Evolutionary conservation across 2,888 invertebrate genomes (phyloP), one percentile per base, ranked within the genome.

Genomic region (Philaethria dido): DNA sequence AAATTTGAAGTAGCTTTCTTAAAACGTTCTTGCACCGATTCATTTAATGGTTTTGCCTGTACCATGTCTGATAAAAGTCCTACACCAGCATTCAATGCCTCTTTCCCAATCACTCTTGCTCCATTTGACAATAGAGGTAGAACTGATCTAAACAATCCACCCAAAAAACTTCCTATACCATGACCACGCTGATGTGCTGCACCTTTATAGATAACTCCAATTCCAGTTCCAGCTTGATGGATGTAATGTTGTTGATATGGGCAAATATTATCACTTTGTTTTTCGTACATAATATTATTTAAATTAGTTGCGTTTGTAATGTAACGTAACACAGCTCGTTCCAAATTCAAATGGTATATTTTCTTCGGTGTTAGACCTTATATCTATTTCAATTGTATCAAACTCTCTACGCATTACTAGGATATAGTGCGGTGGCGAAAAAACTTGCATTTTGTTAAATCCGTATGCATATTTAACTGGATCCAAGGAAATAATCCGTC

Each of bases 301-400:
- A 29, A 29, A 29, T 29, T 29, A 29, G 3, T 29, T 29, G 29
- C 29, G 3, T 29, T 42, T 42, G 16, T 16, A 45, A 45, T 45
- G 18, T 45, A 45, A 18, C 18, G 9, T 45, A 45, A 45, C 8
- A 45, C 45, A 45, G 18, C 16, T 9, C 8, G 45, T 45, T 45
- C 18, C 18, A 45, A 45, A 45, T 18, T 45, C 18, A 18, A 45
- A 45, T 18, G 45, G 45, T 45, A 45, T 44, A 44, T 44, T 44
- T 44, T 44, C 16, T 44, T 18, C 18, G 9, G 45, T 45, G 18
- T 18, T 18, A 18, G 16, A 44, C 6, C 44, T 44, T 44, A 44
- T 44, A 44, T 44, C 36, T 36, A 36, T 36, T 36, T 36, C 36
- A 36, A 36, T 36, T 39, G 39, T 39, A 39, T 39, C 39, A 13